phyloP scores from a whole-genome alignment of 2,888 invertebrate genomes.

The Electrophaes corylata region DNA sequence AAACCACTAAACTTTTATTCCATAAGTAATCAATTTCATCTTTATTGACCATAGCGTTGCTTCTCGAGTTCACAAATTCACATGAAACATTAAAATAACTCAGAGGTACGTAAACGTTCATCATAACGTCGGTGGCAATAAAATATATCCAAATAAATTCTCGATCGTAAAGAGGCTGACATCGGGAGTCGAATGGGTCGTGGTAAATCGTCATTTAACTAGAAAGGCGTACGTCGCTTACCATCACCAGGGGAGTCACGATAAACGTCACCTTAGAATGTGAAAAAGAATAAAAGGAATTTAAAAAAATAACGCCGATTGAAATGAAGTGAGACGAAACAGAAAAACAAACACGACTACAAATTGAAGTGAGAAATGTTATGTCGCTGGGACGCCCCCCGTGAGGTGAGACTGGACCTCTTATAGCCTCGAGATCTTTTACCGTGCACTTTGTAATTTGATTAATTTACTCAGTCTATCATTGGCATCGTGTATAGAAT shows the following conservation, averaged over 20 bases:
- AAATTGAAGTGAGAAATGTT: constrained; percentile 81
- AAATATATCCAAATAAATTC: constrained; percentile 78
- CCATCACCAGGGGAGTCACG: constrained; percentile 76
- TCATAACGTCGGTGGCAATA: constrained; percentile 79
- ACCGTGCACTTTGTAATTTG: constrained; percentile 63
- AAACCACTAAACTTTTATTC: constrained; percentile 52
- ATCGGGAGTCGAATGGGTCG: constrained; percentile 74
- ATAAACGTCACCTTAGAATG: constrained; percentile 82
- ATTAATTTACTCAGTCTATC: constrained; percentile 69
- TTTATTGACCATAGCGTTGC: constrained; percentile 57
- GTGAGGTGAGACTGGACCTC: constrained; percentile 59
- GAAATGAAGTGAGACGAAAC: constrained; percentile 74
- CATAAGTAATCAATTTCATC: constrained; percentile 59
- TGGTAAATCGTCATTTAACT: constrained; percentile 78
- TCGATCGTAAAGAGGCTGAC: constrained; percentile 78
- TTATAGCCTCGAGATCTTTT: constrained; percentile 46
- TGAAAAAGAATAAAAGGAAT: constrained; percentile 69
- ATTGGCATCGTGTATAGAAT: constrained; percentile 57
- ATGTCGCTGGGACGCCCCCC: constrained; percentile 73
- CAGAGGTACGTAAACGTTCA: constrained; percentile 69
- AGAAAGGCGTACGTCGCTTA: constrained; percentile 59
- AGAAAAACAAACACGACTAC: constrained; percentile 74
- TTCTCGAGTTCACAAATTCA: constrained; percentile 64
- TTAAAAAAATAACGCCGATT: constrained; percentile 65
- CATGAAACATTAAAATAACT: constrained; percentile 72